Evolutionary conservation across 2,797 vertebrate genomes (phyloP), one percentile per base, ranked within the genome.

Genomic region (Pampus argenteus): DNA sequence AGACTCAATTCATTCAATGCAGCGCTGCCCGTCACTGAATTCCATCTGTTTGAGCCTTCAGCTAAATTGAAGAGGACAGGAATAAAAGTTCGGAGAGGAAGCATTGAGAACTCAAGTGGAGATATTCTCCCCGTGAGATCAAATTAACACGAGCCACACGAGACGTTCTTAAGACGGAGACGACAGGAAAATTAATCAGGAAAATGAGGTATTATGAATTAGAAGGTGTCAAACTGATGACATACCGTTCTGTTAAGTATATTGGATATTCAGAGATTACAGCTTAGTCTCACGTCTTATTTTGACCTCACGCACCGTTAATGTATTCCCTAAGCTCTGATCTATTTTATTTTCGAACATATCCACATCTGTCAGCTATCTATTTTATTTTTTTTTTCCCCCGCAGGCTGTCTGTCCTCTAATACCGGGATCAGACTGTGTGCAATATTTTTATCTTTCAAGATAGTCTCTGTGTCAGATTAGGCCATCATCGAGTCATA

Each of bases 31-130:
- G 15, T 51, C 17, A 18, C 52, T 40, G 52, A 58, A 26, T 62
- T 87, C 77, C 84, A 74, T 87, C 81, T 83, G 85, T 71, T 70
- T 1, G 3, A 77, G 78, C 57, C 81, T 45, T 89, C 76, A 81
- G 62, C 62, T 69, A 71, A 85, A 88, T 76, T 56, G 72, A 76
- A 78, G 51, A 61, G 51, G 79, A 81, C 76, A 54, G 76, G 61
- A 80, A 68, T 75, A 59, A 84, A 82, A 82, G 60, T 80, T 83
- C 71, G 62, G 66, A 45, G 66, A 66, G 69, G 78, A 83, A 82
- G 82, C 28, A 15, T 31, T 71, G 72, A 73, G 71, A 82, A 83
- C 81, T 73, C 66, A 71, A 84, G 74, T 55, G 67, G 63, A 79
- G 79, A 72, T 78, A 71, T 85, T 38, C 44, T 57, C 60, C 84